Evolutionary conservation across 2,797 vertebrate species (phyloP), one percentile per base, ranked within the genome.

Genomic region (Lateolabrax maculatus): DNA sequence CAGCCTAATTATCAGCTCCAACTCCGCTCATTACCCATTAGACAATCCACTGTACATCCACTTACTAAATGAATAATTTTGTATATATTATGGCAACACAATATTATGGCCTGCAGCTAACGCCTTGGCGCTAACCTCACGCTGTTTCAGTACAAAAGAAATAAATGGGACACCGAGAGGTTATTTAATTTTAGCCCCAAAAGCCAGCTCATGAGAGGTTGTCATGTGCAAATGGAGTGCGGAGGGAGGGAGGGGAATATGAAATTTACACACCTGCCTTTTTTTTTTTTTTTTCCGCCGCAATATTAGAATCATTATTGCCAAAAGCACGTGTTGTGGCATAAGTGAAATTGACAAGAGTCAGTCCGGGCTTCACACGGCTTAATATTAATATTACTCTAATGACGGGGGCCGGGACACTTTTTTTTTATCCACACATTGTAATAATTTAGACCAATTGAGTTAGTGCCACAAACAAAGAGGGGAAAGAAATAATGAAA

Each of bases 11-110:
- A 96, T 94, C 90, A 94, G 93, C 90, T 93, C 91, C 93, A 91
- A 91, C 87, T 91, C 91, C 89, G 92, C 94, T 96, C 95, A 96
- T 96, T 96, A 95, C 93, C 94, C 94, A 95, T 96, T 96, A 96
- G 95, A 96, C 95, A 95, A 95, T 95, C 93, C 93, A 94, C 94
- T 94, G 95, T 95, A 95, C 93, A 94, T 95, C 94, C 90, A 95
- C 94, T 93, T 92, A 90, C 95, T 95, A 95, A 96, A 96, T 96
- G 94, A 96, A 95, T 96, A 95, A 96, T 96, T 96, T 95, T 95
- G 95, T 95, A 94, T 95, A 94, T 95, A 95, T 96, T 95, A 96
- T 89, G 86, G 94, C 80, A 94, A 94, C 95, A 93, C 90, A 94
- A 93, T 95, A 94, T 95, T 93, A 94, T 95, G 93, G 94, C 95